Evolutionary conservation across 2,113 vertebrate genomes (phyloP).

Genomic region (Numida meleagris): DNA sequence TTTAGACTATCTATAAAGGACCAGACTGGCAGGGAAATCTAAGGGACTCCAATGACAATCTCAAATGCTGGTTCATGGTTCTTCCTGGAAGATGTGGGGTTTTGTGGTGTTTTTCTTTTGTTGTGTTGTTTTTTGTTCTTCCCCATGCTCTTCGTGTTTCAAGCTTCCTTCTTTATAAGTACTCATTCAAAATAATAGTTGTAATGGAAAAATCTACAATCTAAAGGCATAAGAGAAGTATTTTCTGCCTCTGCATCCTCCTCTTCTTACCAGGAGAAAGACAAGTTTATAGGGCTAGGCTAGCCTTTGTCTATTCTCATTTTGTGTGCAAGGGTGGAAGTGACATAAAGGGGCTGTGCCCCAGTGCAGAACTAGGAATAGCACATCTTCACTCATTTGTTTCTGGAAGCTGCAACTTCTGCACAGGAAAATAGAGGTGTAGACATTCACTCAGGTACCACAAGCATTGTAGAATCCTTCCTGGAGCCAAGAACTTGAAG

Average conservation of each 20-base stretch:
- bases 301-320: neutral
- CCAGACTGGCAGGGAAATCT: conserved; percentile 25
- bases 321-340: neutral
- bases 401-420: neutral
- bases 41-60: neutral
- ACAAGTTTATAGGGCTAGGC: neutral
- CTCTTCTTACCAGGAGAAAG: neutral
- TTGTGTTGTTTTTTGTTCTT: neutral
- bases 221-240: neutral
- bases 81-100: neutral
- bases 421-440: neutral
- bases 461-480: neutral
- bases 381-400: neutral
- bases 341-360: neutral
- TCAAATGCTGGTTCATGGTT: neutral
- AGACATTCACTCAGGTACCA: rapidly evolving
- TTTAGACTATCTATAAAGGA: conserved; percentile 49
- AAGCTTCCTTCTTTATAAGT: neutral
- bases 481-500: neutral
- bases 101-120: neutral
- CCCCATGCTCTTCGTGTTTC: neutral
- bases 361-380: neutral
- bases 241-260: neutral
- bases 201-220: neutral
- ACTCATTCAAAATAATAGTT: neutral